Base-by-base conservation (phyloP, 2,888 invertebrate genomes). In the Tigriopus californicus region DNA sequence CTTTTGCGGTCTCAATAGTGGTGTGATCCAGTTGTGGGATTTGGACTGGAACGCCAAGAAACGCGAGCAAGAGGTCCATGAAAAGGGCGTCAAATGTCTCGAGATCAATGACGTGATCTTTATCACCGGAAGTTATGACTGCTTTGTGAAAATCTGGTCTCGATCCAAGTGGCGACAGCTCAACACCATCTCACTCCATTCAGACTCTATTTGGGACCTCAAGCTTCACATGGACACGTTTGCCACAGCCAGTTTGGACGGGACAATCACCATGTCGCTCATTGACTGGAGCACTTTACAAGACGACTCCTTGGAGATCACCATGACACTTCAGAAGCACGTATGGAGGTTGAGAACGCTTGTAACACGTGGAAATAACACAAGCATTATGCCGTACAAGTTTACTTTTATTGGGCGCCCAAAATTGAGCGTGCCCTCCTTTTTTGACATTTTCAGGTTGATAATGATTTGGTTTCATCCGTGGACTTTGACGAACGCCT, bases 71-170 rank as follows among this genome's bases (percentile, higher is more conserved):
- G 56, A 42, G 13, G 44, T 46, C 20, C 56, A 56, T 56, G 56
- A 56, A 44, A 56, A 56, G 33, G 56, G 56, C 6, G 44, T 56
- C 20, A 56, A 56, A 33, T 56, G 25, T 44, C 24, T 56, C 10
- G 56, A 56, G 42, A 46, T 56, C 10, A 47, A 55, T 12, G 60
- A 62, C 41, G 41, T 61, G 40, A 51, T 49, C 13, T 62, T 64
- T 57, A 63, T 63, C 15, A 61, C 62, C 41, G 62, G 62, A 18
- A 61, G 64, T 24, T 62, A 61, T 54, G 63, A 63, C 55, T 58
- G 58, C 44, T n/a, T 57, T 1, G 60, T 61, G 22, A 62, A 62
- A 41, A 18, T 59, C 11, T 63, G 62, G 62, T 20, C 20, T 2
- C 18, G 46, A 46, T 22, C 20, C 18, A 20, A 42, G 20, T 56